Base-by-base conservation (phyloP, 2,113 vertebrate species). In the Symphodus melops region DNA sequence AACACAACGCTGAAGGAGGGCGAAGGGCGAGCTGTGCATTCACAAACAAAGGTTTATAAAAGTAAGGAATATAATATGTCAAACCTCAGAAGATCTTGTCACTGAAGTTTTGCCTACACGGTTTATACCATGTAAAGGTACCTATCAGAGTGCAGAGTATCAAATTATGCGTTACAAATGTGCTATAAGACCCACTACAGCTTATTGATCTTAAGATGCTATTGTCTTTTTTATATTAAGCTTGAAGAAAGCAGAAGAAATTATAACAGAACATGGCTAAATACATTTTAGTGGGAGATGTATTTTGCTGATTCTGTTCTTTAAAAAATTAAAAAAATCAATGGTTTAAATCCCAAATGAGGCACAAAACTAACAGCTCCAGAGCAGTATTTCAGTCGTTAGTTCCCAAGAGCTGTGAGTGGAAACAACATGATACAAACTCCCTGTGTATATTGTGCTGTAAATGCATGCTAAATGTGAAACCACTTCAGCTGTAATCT, bases 61-160 rank as follows among this genome's bases (percentile, higher is more conserved):
- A 63, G 72, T 53, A 17, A 76, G 12, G 14, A 65, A 67, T 5
- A 49, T 25, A 25, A 25, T 28, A 28, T 28, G 28, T 28, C 2
- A 28, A 28, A 28, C 5, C 28, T 28, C 5, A 28, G 28, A 28
- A 28, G 28, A 28, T 28, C 28, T 28, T 28, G 5, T 28, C 28
- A 28, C 54, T 20, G n/a, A n/a, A n/a, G n/a, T n/a, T 54, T 39
- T 68, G 39, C 80, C 85, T 66, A 84, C 75, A 42, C 70, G 74
- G 8, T 60, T 55, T 49, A 81, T 57, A 57, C 68, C 68, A 86
- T 5, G 17, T 41, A 10, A 41, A 11, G 39, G 39, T 10, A 11
- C 11, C 39, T 72, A 4, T 53, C 44, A 36, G 46, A 8, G n/a
- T 37, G 39, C 21, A 41, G 8, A 16, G 25, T 5, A 8, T n/a